Conservation (phyloP, 2,113 vertebrate species). For the Isurus oxyrinchus region DNA sequence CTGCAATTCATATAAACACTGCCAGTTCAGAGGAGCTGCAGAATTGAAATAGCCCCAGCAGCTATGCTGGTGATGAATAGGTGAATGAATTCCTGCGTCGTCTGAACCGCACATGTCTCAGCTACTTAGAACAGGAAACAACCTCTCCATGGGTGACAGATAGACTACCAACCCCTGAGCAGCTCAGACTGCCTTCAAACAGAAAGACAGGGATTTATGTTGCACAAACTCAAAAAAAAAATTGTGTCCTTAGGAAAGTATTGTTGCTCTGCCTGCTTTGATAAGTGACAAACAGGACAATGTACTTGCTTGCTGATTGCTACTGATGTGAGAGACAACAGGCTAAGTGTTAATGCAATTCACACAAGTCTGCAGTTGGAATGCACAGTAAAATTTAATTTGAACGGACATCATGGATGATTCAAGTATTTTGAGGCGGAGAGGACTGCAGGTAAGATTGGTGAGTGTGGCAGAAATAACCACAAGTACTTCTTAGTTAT, state of each 20-base stretch:
- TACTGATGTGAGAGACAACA: neutral
- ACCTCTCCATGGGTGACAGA: neutral
- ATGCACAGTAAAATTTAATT: neutral
- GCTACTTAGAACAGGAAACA: neutral
- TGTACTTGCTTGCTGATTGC: neutral
- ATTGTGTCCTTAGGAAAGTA: neutral
- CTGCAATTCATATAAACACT: conserved; percentile 16
- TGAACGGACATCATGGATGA: conserved; percentile 59
- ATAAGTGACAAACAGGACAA: neutral
- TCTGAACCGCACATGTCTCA: neutral
- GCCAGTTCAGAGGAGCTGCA: neutral
- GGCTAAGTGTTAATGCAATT: neutral
- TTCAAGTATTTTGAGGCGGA: conserved; percentile 65
- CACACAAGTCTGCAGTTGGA: neutral
- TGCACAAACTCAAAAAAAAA: neutral
- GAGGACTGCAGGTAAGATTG: conserved; percentile 67
- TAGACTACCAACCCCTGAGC: neutral
- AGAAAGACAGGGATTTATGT: neutral
- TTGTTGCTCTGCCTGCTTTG: neutral
- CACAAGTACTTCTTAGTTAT: conserved; percentile 39
- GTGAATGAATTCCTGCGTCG: conserved; percentile 30
- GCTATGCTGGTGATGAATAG: neutral
- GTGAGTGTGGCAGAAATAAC: conserved; percentile 37
- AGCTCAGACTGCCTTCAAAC: neutral
- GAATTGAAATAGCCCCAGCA: neutral